Conservation (phyloP, 2,797 vertebrate genomes). For the Eupleurogrammus muticus region DNA sequence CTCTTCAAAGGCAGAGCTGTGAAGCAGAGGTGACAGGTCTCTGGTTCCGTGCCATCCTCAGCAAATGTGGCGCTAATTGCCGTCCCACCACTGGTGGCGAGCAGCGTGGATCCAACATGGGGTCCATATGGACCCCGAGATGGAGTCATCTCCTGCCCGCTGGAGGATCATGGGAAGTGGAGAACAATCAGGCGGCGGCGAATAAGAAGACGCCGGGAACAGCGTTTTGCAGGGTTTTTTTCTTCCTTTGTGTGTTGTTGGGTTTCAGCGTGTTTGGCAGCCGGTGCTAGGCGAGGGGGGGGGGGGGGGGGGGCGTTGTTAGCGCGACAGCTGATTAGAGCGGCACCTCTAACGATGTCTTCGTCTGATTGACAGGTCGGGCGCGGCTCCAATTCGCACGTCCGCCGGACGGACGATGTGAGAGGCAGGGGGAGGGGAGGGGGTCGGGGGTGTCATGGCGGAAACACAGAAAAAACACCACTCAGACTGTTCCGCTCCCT, state of each 20-base stretch:
- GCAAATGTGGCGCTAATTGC: conserved; percentile 82
- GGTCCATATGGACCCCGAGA: conserved; percentile 69
- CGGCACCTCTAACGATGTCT: conserved; percentile 76
- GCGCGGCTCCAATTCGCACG: conserved; percentile 76
- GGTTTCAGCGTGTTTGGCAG: conserved; percentile 63
- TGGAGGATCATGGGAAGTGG: conserved; percentile 22
- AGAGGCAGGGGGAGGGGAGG: conserved; percentile 51
- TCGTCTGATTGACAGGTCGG: conserved; percentile 75
- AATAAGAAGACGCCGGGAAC: conserved; percentile 21
- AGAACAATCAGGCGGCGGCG: conserved; percentile 24
- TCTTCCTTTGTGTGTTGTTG: no score
- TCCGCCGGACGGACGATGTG: conserved; percentile 58
- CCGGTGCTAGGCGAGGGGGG: no score
- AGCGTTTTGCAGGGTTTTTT: conserved; percentile 20
- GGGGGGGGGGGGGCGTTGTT: conserved; percentile 53
- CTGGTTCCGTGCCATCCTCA: conserved; percentile 78
- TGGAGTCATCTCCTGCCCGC: conserved; percentile 56
- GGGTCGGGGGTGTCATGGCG: conserved; percentile 69
- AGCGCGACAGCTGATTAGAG: conserved; percentile 69
- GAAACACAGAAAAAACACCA: conserved; percentile 34
- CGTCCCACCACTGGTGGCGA: conserved; percentile 67
- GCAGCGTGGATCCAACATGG: conserved; percentile 66
- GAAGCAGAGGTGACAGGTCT: conserved; percentile 79
- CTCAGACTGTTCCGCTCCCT: conserved; percentile 66
- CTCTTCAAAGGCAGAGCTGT: conserved; percentile 73